These are phyloP conservation scores for Tor tambroides DNA, from an alignment of 2,113 vertebrate species.

Conservation along the genomic window DNA sequence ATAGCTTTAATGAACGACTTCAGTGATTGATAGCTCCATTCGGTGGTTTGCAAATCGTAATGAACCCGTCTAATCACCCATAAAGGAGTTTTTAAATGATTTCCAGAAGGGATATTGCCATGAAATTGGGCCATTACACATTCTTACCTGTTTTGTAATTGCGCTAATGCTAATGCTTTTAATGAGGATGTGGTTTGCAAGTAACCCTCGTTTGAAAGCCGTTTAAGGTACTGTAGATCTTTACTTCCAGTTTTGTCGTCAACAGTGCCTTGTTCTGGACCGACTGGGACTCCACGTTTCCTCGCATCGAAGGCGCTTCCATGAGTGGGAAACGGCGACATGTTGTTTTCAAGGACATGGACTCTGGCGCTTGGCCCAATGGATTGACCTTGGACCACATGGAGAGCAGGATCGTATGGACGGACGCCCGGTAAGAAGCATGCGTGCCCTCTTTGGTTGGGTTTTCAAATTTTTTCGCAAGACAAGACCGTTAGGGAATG, in stretches of 20 bases:
- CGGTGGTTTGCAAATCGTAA: conserved; percentile 1
- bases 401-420: conserved; percentile 88
- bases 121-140: conserved; percentile 33
- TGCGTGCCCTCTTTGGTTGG: neutral
- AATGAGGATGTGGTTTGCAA: conserved; percentile 19
- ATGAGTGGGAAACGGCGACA: conserved; percentile 85
- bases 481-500: too few species aligned
- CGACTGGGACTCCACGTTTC: conserved; percentile 89
- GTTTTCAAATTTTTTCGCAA: conserved; percentile 23
- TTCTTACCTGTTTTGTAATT: conserved; percentile 29
- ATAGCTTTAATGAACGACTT: conserved; percentile 15
- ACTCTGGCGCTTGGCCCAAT: conserved; percentile 87
- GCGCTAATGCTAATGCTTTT: conserved; percentile 15
- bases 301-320: conserved; percentile 86
- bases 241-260: conserved; percentile 26
- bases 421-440: conserved; percentile 82
- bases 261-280: conserved; percentile 89
- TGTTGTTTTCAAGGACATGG: conserved; percentile 88
- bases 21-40: conserved; percentile 20
- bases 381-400: conserved; percentile 88
- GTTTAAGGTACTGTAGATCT: neutral
- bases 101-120: conserved; percentile 36
- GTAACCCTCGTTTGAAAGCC: neutral
- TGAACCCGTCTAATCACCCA: conserved; percentile 34
- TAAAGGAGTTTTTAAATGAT: conserved; percentile 34